Evolutionary conservation across 2,888 invertebrate species (phyloP).

Genomic region (Euspilapteryx auroguttella): DNA sequence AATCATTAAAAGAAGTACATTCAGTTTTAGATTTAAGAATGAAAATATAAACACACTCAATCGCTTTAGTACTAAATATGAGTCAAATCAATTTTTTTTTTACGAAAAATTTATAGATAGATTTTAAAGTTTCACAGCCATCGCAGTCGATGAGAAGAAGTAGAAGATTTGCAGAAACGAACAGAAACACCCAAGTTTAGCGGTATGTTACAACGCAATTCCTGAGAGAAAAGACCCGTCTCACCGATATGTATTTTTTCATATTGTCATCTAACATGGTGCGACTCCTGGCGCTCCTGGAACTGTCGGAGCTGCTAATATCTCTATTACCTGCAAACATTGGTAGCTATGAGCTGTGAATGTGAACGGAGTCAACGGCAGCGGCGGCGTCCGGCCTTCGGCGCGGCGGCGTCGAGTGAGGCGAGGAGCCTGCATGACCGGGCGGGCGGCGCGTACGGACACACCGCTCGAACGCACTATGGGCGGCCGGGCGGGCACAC

Average conservation of each 20-base stretch:
- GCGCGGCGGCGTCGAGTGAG: not conserved
- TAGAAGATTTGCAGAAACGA: constrained; percentile 25
- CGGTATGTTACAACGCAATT: constrained; percentile 40
- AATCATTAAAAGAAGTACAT: constrained; percentile 26
- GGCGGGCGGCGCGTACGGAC: no score
- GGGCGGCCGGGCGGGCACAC: no score
- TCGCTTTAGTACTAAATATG: no score
- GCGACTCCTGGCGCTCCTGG: constrained; percentile 79
- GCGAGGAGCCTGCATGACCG: no score
- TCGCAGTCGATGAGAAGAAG: constrained; percentile 39
- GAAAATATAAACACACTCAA: no score
- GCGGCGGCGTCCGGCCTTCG: not conserved
- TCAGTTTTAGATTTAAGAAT: constrained; percentile 12
- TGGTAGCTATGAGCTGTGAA: no score
- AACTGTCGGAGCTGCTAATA: constrained; percentile 64
- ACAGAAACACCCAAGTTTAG: constrained; percentile 42
- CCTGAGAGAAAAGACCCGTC: constrained; percentile 29
- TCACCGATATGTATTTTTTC: constrained; percentile 93
- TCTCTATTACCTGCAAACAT: constrained; percentile 65
- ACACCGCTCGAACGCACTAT: no score
- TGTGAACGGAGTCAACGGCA: constrained; percentile 16
- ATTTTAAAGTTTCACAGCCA: constrained; percentile 27
- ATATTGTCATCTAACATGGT: constrained; percentile 91
- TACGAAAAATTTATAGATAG: constrained; percentile 9
- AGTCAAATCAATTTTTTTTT: no score